Percentiles rank a stretch among this genome's conserved stretches.
phyloP scores from a whole-genome alignment of 2,113 vertebrate species.

The Zosterops japonicus region DNA sequence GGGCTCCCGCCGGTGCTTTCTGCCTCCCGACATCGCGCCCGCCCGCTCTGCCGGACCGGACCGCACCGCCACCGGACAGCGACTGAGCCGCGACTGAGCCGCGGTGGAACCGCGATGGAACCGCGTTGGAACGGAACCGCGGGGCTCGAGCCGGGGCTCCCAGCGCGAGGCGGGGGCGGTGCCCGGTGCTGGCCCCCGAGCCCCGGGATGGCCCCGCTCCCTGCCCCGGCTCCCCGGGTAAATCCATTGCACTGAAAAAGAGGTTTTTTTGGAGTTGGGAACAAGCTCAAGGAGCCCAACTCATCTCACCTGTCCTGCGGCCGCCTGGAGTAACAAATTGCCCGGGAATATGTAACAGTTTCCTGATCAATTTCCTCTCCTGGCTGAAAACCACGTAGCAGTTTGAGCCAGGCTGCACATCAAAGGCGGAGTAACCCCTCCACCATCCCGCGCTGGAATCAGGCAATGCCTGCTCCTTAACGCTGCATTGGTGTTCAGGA shows the following conservation, averaged over 20 bases:
- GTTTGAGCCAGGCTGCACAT: rapidly evolving
- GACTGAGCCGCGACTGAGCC: too few species aligned
- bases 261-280: rapidly evolving
- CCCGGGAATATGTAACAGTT: rapidly evolving
- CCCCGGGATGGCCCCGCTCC: too few species aligned
- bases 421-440: background rate
- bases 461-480: background rate
- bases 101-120: background rate
- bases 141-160: background rate
- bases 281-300: rapidly evolving
- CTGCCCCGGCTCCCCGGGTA: rapidly evolving
- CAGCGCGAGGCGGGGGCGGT: background rate
- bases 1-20: rapidly evolving
- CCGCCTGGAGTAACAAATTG: background rate
- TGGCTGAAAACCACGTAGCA: rapidly evolving
- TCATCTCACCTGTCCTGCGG: rapidly evolving
- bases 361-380: rapidly evolving
- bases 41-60: background rate
- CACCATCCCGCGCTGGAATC: background rate
- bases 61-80: background rate
- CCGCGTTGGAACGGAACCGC: background rate
- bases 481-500: rapidly evolving
- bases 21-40: rapidly evolving
- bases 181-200: background rate
- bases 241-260: rapidly evolving